Evolutionary conservation across 2,113 vertebrate genomes (phyloP).

Genomic region (Suricata suricatta): DNA sequence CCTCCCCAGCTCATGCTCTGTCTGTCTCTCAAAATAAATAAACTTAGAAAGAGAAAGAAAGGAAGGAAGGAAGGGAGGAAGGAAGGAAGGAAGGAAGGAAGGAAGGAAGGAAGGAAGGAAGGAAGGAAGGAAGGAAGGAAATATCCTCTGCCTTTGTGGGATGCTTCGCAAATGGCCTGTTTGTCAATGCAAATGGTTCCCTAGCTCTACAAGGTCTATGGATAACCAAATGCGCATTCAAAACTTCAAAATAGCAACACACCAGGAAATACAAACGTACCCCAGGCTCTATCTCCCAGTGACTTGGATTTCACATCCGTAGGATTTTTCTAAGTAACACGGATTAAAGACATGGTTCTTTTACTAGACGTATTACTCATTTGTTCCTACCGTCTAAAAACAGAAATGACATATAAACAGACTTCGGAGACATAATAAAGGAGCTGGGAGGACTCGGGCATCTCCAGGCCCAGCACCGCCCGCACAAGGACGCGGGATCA

Average conservation of each 20-base stretch:
- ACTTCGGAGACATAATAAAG: not conserved
- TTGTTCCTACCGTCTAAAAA: not conserved
- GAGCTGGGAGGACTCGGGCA: not conserved
- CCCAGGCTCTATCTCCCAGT: not conserved
- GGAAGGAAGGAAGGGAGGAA: not conserved
- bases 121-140: not conserved
- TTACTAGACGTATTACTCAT: constrained; percentile 11
- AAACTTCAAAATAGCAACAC: constrained; percentile 28
- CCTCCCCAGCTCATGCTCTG: too few relatives aligned
- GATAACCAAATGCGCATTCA: not conserved
- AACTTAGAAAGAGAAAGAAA: too few relatives aligned
- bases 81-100: too few relatives aligned
- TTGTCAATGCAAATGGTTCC: not conserved
- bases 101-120: too few relatives aligned
- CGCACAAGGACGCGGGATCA: not conserved
- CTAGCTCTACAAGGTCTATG: not conserved
- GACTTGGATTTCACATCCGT: not conserved
- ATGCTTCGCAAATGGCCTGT: not conserved
- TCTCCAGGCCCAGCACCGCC: not conserved
- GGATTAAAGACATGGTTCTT: not conserved
- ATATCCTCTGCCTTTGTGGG: not conserved
- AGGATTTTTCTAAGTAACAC: constrained; percentile 26
- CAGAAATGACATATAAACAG: not conserved
- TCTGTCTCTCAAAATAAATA: too few relatives aligned
- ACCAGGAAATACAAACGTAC: not conserved